Base-by-base conservation (phyloP, 2,888 invertebrate species). In the Teleiodes luculella region DNA sequence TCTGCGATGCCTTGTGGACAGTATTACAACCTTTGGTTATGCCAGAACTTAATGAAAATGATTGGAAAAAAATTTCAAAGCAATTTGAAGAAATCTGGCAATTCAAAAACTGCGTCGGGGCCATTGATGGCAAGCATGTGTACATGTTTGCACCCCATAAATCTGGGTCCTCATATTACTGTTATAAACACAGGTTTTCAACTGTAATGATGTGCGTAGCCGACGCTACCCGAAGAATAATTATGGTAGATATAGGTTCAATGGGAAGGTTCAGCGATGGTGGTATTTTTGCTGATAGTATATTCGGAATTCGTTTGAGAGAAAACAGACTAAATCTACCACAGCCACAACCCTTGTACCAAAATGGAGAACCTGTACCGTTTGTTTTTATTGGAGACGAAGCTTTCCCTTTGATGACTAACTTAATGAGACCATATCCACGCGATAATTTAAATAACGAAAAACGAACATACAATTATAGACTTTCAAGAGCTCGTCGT, bases 341-440 rank as follows among this genome's bases (percentile, higher is more conserved):
- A 28, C 41, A 55, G 31, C 60, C 59, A 10, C 28, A 48, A 57
- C 53, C 57, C 13, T 54, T 62, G 8, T 53, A 45, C 31, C 13
- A 59, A 55, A 36, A 35, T 31, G 63, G 63, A 49, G 58, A 55
- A 55, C 54, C 54, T 35, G 50, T 61, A 57, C 61, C 65, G 7
- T 65, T 57, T 54, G 65, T 63, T 33, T 62, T 65, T 47, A 62
- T 62, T 41, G 58, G 61, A 36, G 58, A 61, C 18, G 57, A 59
- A 46, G 61, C 57, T 52, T 61, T 61, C 31, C 60, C 62, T 50
- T 24, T 64, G 48, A 58, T 56, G 56, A 10, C 24, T 45, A 62
- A 65, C 18, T 57, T 66, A 31, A 61, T 66, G 62, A 37, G 63
- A 41, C 61, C 62, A 61, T 66, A 64, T 52, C 62, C 64, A 39